Evolutionary conservation across 2,888 invertebrate species (phyloP), one percentile per base, ranked within the genome.

Genomic region (Stomorhina lunata): DNA sequence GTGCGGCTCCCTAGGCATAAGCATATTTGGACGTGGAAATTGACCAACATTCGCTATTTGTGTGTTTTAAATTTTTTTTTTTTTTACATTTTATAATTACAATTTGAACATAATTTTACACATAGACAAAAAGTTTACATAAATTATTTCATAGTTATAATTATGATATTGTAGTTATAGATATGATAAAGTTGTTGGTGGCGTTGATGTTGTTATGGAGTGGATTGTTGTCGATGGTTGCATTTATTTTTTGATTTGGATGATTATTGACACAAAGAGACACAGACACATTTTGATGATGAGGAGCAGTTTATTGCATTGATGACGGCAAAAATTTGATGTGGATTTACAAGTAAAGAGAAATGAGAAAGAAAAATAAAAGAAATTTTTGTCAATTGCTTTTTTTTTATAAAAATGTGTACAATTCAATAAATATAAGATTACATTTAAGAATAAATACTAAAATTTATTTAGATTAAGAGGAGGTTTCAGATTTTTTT

Each of bases 11-110:
- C 91, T 90, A 88, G 91, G 88, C 89, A 91, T 89, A 90, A 91
- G 89, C 90, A 91, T 91, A 90, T 91, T 91, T 89, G 91, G 91
- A 85, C 91, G 90, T 86, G 91, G 91, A 89, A 92, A 91, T 87
- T 90, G 91, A 75, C 90, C 90, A 89, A 91, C 91, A 90, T 91
- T 91, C 88, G 91, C 91, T 90, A 68, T 55, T 65, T 53, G 57
- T 55, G 48, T 55, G 37, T 29, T 66, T 55, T 68, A 17, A 4
- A 20, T 29, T 12, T 20, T 50, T 63, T 55, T 37, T 15, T 65
- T 27, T 50, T 65, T 55, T 15, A 20, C 48, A 45, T 2, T 27
- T 22, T 10, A 45, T 17, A 48, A n/a, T n/a, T 65, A 34, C 9
- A 40, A 25, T 61, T 43, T 6, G 43, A 72, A 72, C 57, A 48